Evolutionary conservation across 2,113 vertebrate genomes (phyloP), one percentile per base, ranked within the genome.

Genomic region (Etheostoma cragini): DNA sequence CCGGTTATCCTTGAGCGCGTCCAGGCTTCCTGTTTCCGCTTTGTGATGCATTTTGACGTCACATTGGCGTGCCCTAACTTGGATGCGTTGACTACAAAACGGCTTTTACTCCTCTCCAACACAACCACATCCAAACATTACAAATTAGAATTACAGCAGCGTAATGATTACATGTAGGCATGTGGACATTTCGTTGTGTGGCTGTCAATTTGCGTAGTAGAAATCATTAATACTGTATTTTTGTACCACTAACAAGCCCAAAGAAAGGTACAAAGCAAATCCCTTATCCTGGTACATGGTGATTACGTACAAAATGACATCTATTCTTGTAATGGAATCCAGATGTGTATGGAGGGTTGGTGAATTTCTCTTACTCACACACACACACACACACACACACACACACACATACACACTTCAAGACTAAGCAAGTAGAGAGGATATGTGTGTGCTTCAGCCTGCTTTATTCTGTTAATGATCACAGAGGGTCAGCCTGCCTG

Each of bases 381-480:
- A 54, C 7, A 74, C 13, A 76, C 69, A 57, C 15, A 72, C 24
- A 65, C 72, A 83, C 84, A 87, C 76, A 10, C 8, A 10, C 8
- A 38, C 38, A 38, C 50, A 71, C 8, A 72, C 84, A 52, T 69
- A 24, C 68, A 84, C 86, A 86, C 72, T 84, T 85, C 50, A 45
- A 71, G 73, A 78, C 49, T 63, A 67, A 42, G 81, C 73, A 74
- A 73, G 77, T 84, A 62, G 77, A 85, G 73, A 87, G 53, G 70
- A 80, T 80, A 53, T 70, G 75, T 38, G 26, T 85, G 65, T 73
- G 76, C 78, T 79, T 89, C 75, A 82, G 75, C 78, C 78, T 83
- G 81, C 86, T 92, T 92, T 90, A 91, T 91, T 90, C 72, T 83
- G 87, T 87, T 94, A 93, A 95, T 90, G 91, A 95, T 90, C 90